phyloP scores from a whole-genome alignment of 2,797 vertebrate genomes.

The Hephaestus fuliginosus region DNA sequence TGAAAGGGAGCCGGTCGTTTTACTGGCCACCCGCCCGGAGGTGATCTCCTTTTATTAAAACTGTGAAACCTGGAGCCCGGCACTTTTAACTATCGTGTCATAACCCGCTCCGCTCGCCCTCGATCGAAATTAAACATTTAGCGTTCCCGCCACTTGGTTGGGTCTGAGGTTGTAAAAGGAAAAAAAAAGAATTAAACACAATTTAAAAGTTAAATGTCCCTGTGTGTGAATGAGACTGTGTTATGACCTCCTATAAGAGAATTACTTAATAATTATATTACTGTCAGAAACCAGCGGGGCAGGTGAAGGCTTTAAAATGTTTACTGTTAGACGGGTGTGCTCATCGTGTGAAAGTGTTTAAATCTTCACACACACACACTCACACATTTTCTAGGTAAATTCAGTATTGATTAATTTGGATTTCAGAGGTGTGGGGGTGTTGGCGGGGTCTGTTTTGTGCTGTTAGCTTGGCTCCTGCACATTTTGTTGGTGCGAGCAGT shows the following conservation, averaged over 20 bases:
- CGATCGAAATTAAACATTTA: slow-evolving; percentile 77
- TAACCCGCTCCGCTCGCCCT: slow-evolving; percentile 58
- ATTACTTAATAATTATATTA: slow-evolving; percentile 55
- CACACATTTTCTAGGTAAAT: background rate
- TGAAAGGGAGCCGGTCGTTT: slow-evolving; percentile 73
- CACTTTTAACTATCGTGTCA: slow-evolving; percentile 71
- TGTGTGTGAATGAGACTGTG: slow-evolving; percentile 54
- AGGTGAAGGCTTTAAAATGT: slow-evolving; percentile 37
- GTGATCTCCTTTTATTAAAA: slow-evolving; percentile 72
- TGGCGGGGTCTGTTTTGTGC: background rate
- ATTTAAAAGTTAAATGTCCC: slow-evolving; percentile 71
- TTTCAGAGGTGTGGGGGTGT: background rate
- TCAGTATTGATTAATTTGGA: background rate
- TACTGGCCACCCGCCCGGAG: slow-evolving; percentile 69
- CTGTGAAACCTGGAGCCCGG: slow-evolving; percentile 59
- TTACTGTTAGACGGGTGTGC: slow-evolving; percentile 21
- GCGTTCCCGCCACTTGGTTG: slow-evolving; percentile 22
- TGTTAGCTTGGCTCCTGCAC: background rate
- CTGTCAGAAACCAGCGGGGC: slow-evolving; percentile 44
- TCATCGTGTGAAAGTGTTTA: background rate
- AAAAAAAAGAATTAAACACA: slow-evolving; percentile 40
- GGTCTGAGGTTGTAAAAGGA: slow-evolving; percentile 53
- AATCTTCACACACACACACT: background rate
- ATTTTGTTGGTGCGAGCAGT: slow-evolving; percentile 28
- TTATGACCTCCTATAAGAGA: slow-evolving; percentile 54